A percentile compares a stretch with the other conserved stretches of the same genome.
Evolutionary conservation across 2,797 vertebrate species (phyloP).

Genomic region (Capromys pilorides): DNA sequence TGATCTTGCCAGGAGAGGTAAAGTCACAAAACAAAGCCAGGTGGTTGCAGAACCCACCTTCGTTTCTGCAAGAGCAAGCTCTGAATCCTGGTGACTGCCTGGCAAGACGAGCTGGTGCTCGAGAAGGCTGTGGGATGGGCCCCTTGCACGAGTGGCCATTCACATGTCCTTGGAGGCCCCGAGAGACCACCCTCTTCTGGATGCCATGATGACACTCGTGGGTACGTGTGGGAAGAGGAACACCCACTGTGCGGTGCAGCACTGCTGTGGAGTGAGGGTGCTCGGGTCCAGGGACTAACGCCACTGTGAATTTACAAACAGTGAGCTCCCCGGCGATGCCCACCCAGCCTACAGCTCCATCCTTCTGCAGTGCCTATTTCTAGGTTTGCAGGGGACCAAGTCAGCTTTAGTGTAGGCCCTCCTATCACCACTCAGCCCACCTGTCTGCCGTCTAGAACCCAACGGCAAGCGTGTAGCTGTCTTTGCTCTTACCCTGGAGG

Average conservation of each 20-base stretch:
- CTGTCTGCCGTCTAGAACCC: not conserved
- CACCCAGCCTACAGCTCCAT: not conserved
- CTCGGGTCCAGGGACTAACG: not conserved
- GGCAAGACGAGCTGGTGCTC: conserved; percentile 57
- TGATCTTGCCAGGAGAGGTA: conserved; percentile 39
- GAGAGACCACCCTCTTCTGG: conserved; percentile 69
- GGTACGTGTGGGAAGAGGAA: conserved; percentile 67
- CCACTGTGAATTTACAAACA: conserved; percentile 73
- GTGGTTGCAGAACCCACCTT: conserved; percentile 25
- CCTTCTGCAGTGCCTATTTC: not conserved
- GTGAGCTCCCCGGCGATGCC: not conserved
- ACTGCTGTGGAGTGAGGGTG: not conserved
- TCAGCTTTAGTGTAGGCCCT: not conserved
- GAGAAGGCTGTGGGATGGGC: conserved; percentile 63
- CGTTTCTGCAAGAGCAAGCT: conserved; percentile 14
- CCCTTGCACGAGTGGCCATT: conserved; percentile 43
- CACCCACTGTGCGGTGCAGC: conserved; percentile 68
- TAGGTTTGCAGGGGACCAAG: not conserved
- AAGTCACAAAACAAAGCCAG: conserved; percentile 35
- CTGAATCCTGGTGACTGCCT: not conserved
- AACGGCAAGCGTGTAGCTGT: not conserved
- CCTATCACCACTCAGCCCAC: not conserved
- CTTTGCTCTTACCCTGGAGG: not conserved
- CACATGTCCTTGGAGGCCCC: conserved; percentile 73
- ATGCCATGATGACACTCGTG: conserved; percentile 66